These are phyloP conservation scores for Pteromalus puparum DNA, from an alignment of 1,140 invertebrate genomes.

Conservation along the genomic window DNA sequence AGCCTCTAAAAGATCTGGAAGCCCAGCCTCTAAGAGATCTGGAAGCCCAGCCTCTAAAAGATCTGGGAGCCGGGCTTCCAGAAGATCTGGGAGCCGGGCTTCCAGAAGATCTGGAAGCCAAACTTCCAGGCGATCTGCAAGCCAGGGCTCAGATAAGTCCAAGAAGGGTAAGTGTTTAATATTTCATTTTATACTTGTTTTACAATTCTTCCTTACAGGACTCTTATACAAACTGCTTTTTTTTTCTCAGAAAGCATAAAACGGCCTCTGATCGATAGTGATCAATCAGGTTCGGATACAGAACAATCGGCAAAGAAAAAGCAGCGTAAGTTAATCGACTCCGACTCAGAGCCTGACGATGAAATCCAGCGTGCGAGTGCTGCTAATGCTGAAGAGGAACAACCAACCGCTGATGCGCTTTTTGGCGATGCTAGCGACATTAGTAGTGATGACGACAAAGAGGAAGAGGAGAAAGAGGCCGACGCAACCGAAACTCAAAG, in stretches of 20 bases:
- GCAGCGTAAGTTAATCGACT: conserved; percentile 71
- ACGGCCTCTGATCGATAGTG: conserved; percentile 60
- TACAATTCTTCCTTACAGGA: conserved; percentile 6
- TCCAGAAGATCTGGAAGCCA: conserved; percentile 52
- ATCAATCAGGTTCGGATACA: conserved; percentile 65
- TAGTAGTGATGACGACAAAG: conserved; percentile 87
- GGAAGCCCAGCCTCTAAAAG: conserved; percentile 49
- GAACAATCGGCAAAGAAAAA: conserved; percentile 65
- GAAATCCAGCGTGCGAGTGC: conserved; percentile 60
- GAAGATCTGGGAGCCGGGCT: conserved; percentile 50
- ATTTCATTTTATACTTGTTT: conserved; percentile 54
- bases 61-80: conserved; percentile 51
- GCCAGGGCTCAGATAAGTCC: conserved; percentile 69
- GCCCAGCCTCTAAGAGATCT: conserved; percentile 65
- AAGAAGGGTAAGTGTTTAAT: conserved; percentile 60
- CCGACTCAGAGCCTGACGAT: conserved; percentile 73
- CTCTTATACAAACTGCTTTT: neutral
- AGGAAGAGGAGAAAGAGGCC: conserved; percentile 69
- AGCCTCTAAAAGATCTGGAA: conserved; percentile 66
- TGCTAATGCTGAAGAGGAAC: conserved; percentile 73
- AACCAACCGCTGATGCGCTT: conserved; percentile 86
- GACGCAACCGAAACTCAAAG: conserved; percentile 65
- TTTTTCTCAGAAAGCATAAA: conserved; percentile 39
- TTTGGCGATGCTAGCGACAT: conserved; percentile 97
- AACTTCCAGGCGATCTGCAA: conserved; percentile 67